Evolutionary conservation across 2,797 vertebrate species (phyloP).

Genomic region (Cichlasoma orientale): DNA sequence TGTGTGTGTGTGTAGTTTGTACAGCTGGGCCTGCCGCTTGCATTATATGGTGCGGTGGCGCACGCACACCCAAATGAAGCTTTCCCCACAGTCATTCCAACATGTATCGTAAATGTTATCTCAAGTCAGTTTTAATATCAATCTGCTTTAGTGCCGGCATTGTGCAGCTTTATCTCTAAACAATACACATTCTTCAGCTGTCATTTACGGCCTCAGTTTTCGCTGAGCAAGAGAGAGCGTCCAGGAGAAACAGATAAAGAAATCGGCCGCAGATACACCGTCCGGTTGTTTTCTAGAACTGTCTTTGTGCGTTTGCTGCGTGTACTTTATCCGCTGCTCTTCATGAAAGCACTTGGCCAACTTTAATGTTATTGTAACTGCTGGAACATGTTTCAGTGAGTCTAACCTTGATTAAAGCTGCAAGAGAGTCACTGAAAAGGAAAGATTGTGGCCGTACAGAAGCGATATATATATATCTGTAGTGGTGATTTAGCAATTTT

Average conservation of each 20-base stretch:
- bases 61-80: neutral
- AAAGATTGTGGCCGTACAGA: neutral
- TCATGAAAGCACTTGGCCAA: neutral
- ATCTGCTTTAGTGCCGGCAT: neutral
- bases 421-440: neutral
- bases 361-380: neutral
- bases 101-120: slow-evolving; percentile 47
- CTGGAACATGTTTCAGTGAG: neutral
- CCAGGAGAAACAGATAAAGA: slow-evolving; percentile 49
- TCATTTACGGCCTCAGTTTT: slow-evolving; percentile 40
- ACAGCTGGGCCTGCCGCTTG: slow-evolving; percentile 86
- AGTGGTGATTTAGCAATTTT: neutral
- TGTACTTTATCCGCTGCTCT: neutral
- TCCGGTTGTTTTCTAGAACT: neutral
- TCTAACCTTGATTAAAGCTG: neutral
- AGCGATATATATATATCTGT: neutral
- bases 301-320: neutral
- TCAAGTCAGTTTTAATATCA: slow-evolving; percentile 21
- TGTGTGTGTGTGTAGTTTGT: slow-evolving; percentile 79
- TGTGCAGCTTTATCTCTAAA: slow-evolving; percentile 17
- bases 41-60: slow-evolving; percentile 48
- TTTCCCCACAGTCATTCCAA: slow-evolving; percentile 11
- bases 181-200: slow-evolving; percentile 15
- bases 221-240: slow-evolving; percentile 49
- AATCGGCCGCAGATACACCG: slow-evolving; percentile 24